These are phyloP conservation scores for Xestia xanthographa DNA, from an alignment of 2,888 invertebrate species.

Conservation along the genomic window DNA sequence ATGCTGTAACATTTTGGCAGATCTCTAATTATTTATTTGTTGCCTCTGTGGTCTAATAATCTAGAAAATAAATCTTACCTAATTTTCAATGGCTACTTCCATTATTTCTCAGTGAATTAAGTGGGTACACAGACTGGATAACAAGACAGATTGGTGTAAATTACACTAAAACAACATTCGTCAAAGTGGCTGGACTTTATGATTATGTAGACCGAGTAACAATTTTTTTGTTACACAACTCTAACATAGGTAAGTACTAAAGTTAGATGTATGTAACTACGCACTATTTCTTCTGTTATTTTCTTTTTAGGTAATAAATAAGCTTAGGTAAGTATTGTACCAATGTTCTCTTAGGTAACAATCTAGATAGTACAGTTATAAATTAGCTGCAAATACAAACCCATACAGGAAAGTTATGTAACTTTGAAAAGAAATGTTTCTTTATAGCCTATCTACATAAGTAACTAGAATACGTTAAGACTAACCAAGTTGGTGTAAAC, in stretches of 20 bases:
- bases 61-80: not conserved
- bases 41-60: not conserved
- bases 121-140: not conserved
- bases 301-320: not conserved
- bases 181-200: not conserved
- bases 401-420: slow-evolving; percentile 2
- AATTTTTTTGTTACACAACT: not conserved
- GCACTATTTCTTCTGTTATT: not conserved
- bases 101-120: not conserved
- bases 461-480: not conserved
- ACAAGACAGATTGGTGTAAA: not conserved
- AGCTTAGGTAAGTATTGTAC: not conserved
- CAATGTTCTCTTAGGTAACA: slow-evolving; percentile 12
- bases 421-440: slow-evolving; percentile 11
- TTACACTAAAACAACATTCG: not conserved
- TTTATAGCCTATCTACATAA: slow-evolving; percentile 14
- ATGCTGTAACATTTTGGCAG: too few relatives aligned
- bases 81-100: not conserved
- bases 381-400: slow-evolving; percentile 21
- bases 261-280: not conserved
- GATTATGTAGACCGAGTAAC: not conserved
- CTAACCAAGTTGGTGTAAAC: slow-evolving; percentile 3
- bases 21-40: too few relatives aligned
- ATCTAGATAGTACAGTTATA: slow-evolving; percentile 12
- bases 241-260: not conserved